Conservation (phyloP, 1,140 invertebrate genomes). For the Matsumurasca onukii region DNA sequence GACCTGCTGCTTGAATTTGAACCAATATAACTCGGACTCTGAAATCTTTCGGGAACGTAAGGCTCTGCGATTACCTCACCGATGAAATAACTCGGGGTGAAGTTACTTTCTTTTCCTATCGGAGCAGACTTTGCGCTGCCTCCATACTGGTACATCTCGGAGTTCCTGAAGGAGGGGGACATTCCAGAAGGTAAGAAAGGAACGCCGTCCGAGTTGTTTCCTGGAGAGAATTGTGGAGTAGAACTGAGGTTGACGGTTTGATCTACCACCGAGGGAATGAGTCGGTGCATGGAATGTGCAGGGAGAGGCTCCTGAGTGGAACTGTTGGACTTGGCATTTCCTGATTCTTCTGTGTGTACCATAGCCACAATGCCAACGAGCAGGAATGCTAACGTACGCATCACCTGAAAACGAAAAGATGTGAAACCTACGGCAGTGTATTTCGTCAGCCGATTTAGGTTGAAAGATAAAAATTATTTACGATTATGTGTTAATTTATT, state of each 20-base stretch:
- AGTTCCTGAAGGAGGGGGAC: neutral
- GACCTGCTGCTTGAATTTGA: too few species aligned
- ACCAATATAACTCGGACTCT: too few species aligned
- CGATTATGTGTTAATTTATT: too few species aligned
- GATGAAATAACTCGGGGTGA: constrained; percentile 18
- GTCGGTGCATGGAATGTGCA: constrained; percentile 20
- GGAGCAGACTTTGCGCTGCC: too few species aligned
- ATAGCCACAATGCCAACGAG: neutral
- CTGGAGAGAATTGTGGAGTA: neutral
- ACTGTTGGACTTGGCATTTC: neutral
- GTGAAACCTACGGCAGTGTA: too few species aligned
- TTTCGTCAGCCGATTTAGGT: too few species aligned
- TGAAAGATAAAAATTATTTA: too few species aligned
- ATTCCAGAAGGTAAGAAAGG: neutral
- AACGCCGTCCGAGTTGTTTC: neutral
- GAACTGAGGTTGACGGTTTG: neutral
- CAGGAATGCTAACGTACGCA: neutral
- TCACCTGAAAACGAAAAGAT: neutral
- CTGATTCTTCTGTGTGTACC: neutral
- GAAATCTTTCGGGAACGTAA: neutral
- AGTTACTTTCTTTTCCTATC: neutral
- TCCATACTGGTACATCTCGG: too few species aligned
- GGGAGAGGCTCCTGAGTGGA: neutral
- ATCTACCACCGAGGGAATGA: constrained; percentile 13
- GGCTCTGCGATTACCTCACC: constrained; percentile 20